phyloP scores from a whole-genome alignment of 2,888 invertebrate genomes.

The Oligia latruncula region DNA sequence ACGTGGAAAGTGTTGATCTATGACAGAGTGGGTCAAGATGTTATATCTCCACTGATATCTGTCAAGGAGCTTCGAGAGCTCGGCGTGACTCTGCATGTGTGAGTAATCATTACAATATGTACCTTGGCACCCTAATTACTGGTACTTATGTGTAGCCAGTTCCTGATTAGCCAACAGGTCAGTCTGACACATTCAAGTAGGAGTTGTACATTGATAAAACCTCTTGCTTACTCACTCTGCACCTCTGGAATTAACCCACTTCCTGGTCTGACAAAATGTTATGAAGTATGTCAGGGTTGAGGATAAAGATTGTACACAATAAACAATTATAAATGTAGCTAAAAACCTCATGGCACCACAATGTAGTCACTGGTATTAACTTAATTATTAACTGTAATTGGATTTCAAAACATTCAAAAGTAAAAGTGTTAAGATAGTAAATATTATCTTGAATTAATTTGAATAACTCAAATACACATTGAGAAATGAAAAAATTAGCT shows the following conservation, averaged over 20 bases:
- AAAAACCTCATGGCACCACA: no score
- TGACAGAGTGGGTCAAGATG: constrained; percentile 99
- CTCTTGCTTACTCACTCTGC: not conserved
- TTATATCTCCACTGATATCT: constrained; percentile 98
- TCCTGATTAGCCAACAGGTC: not conserved
- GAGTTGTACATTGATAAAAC: not conserved
- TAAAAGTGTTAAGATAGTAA: not conserved
- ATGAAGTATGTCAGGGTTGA: not conserved
- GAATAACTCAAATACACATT: constrained; percentile 1
- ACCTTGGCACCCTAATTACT: constrained; percentile 5
- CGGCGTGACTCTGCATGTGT: constrained; percentile 99
- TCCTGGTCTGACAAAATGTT: not conserved
- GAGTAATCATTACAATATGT: constrained; percentile 81
- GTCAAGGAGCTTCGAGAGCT: constrained; percentile 98
- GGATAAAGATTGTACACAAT: not conserved
- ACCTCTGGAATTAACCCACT: not conserved
- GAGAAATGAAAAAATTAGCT: not conserved
- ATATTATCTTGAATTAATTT: not conserved
- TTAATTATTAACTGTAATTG: constrained; percentile 16
- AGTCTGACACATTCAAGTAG: not conserved
- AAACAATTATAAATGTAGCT: not conserved
- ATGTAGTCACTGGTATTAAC: constrained; percentile 1
- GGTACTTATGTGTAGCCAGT: not conserved
- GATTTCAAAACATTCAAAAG: constrained; percentile 1
- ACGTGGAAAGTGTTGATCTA: constrained; percentile 99